Evolutionary conservation across 2,113 vertebrate genomes (phyloP), one percentile per base, ranked within the genome.

Genomic region (Lepus americanus): DNA sequence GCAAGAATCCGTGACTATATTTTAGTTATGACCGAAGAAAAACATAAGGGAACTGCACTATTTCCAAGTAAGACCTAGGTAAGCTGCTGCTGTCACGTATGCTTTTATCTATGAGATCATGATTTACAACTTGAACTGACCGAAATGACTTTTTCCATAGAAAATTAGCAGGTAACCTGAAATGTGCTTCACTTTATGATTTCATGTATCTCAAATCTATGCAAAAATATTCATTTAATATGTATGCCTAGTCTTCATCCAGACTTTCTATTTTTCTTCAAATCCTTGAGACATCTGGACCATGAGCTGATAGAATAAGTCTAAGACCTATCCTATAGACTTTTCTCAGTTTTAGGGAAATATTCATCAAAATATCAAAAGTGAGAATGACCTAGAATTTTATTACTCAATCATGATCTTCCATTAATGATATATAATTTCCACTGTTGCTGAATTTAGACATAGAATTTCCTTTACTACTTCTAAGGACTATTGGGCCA

Each of bases 121-220:
- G 33, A 39, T 44, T 81, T 44, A 84, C 23, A 67, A 53, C 69
- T 8, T 53, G 31, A 61, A 89, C 72, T 59, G 51, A 29, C 11
- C 7, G 23, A 78, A 89, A 78, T 78, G 27, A 70, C 36, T 64
- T 78, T 80, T 90, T 85, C 70, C 90, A 13, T 90, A 94, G 59
- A 93, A 88, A 85, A 9, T 55, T 1, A 6, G 51, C 23, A 88
- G 8, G 79, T 76, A 64, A 25, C 53, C 61, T 72, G 13, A 84
- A 72, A 31, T 69, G 31, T 69, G 53, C 36, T 51, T 78, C 36
- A 79, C 11, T 94, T 55, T 82, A 27, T 77, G 10, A 53, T 63
- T 55, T 11, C 23, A 2, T 51, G 5, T 74, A 7, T 67, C 70
- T 51, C 39, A 92, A 90, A 5, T 0, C 51, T 79, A 49, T 53